These are phyloP conservation scores for Cossypha dichroa DNA, from an alignment of 2,797 vertebrate species.

Conservation along the genomic window DNA sequence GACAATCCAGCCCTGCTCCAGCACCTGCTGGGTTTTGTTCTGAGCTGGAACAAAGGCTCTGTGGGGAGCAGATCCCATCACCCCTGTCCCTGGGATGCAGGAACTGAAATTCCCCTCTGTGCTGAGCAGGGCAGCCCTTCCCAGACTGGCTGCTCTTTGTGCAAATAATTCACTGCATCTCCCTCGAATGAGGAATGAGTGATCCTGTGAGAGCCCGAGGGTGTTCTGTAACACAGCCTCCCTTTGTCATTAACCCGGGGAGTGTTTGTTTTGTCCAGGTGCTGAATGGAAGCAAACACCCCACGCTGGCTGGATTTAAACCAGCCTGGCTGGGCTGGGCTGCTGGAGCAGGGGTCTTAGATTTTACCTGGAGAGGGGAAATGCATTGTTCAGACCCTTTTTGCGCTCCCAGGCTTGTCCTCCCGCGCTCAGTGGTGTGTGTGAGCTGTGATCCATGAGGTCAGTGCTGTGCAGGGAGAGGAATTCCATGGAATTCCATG, in stretches of 20 bases:
- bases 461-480: not conserved
- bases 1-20: not conserved
- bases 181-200: not conserved
- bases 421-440: not conserved
- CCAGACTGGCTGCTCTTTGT: not conserved
- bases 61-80: not conserved
- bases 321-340: not conserved
- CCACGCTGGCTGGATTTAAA: not conserved
- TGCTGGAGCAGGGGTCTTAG: not conserved
- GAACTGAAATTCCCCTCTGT: not conserved
- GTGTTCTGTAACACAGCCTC: not conserved
- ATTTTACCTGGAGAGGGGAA: not conserved
- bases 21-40: not conserved
- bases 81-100: not conserved
- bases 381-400: not conserved
- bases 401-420: not conserved
- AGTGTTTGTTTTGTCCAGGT: not conserved
- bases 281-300: not conserved
- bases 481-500: not conserved
- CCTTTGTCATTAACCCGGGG: accelerated
- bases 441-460: not conserved
- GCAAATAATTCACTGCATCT: not conserved
- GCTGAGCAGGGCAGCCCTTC: not conserved
- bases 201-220: not conserved
- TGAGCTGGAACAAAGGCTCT: not conserved